Conservation (phyloP, 1,140 invertebrate genomes). For the Nasonia longicornis region DNA sequence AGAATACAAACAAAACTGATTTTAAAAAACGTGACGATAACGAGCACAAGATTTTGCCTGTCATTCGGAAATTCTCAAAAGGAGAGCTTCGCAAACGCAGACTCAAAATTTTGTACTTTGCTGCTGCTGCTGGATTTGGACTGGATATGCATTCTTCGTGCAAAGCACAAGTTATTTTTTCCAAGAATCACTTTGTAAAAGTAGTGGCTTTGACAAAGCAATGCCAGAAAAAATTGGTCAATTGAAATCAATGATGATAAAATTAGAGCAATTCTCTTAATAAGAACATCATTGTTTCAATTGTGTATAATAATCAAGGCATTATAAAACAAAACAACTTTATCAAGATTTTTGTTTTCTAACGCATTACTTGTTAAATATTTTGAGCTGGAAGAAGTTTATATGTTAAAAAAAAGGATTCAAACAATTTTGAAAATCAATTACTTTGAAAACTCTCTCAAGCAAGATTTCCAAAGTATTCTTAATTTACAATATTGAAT, state of each 20-base stretch:
- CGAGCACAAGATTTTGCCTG: constrained; percentile 31
- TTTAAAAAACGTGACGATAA: constrained; percentile 2
- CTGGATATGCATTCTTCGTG: not conserved
- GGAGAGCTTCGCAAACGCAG: constrained; percentile 23
- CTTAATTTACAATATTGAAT: not conserved
- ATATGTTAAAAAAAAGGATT: not conserved
- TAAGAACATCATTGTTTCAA: not conserved
- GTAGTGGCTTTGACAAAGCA: not conserved
- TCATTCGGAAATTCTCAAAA: constrained; percentile 39
- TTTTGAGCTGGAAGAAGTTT: not conserved
- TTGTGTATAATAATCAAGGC: constrained; percentile 10
- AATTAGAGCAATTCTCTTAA: not conserved
- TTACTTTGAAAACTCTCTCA: not conserved
- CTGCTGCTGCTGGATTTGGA: not conserved
- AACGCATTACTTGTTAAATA: constrained; percentile 1
- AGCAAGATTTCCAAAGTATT: not conserved
- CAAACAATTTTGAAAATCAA: not conserved
- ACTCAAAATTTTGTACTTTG: constrained; percentile 9
- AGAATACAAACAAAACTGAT: constrained; percentile 13
- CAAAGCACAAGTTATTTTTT: not conserved
- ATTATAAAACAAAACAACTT: not conserved
- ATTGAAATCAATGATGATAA: constrained; percentile 17
- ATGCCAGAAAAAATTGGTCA: constrained; percentile 11
- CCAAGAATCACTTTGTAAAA: not conserved
- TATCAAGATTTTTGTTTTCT: not conserved